phyloP scores from a whole-genome alignment of 2,797 vertebrate species.

The Chlorospingus semifuscus region DNA sequence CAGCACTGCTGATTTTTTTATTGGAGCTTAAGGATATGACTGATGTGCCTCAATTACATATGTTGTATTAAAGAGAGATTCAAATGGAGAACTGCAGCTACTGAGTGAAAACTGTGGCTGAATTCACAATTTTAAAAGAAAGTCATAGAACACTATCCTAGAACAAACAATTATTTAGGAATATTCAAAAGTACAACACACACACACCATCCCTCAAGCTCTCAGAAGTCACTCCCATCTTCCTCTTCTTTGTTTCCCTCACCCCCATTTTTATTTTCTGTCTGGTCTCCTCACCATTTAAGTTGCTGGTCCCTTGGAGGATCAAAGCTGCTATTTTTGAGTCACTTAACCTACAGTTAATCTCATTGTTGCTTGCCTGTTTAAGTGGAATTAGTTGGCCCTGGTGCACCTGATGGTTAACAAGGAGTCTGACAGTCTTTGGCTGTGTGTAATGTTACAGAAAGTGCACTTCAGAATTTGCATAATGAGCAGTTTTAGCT shows the following conservation, averaged over 20 bases:
- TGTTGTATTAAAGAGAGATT: not conserved
- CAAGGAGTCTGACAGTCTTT: not conserved
- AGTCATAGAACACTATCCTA: not conserved
- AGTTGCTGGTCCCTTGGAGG: not conserved
- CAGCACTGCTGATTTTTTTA: not conserved
- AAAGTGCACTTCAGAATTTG: not conserved
- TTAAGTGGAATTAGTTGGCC: slow-evolving; percentile 30
- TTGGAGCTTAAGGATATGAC: not conserved
- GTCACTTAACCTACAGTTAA: slow-evolving; percentile 16
- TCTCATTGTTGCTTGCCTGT: slow-evolving; percentile 24
- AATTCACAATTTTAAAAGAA: not conserved
- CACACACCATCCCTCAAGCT: not conserved
- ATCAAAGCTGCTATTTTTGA: slow-evolving; percentile 63
- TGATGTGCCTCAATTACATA: not conserved
- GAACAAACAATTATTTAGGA: not conserved
- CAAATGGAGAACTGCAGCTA: not conserved
- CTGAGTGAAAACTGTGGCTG: not conserved
- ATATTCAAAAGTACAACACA: not conserved
- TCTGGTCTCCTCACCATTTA: not conserved
- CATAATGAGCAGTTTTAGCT: not conserved
- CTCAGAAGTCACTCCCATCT: not conserved
- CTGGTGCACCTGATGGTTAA: not conserved
- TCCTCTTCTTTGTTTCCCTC: not conserved
- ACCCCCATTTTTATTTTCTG: not conserved
- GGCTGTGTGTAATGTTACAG: not conserved